These are phyloP conservation scores for Zele albiditarsus DNA, from an alignment of 2,888 invertebrate species.

Conservation along the genomic window DNA sequence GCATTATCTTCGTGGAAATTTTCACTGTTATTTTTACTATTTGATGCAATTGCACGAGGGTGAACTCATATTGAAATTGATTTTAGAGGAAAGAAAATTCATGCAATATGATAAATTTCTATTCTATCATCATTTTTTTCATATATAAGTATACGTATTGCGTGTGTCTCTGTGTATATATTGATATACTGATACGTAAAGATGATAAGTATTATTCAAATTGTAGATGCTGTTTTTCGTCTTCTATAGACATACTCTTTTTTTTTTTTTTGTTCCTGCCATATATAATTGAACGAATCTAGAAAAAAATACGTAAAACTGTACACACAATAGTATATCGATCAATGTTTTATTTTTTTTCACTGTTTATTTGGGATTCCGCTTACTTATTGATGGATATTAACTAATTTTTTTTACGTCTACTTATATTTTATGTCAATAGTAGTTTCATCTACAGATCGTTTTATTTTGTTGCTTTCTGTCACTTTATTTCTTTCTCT, in stretches of 20 bases:
- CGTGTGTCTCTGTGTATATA: slow-evolving; percentile 30
- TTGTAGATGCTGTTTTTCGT: slow-evolving; percentile 42
- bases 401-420: slow-evolving; percentile 27
- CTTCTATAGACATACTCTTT: slow-evolving; percentile 59
- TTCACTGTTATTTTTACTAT: neutral
- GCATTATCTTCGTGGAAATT: neutral
- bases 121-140: slow-evolving; percentile 14
- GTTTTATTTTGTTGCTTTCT: slow-evolving; percentile 12
- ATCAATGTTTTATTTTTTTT: slow-evolving; percentile 20
- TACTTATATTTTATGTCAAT: slow-evolving; percentile 47
- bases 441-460: slow-evolving; percentile 47
- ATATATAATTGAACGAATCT: slow-evolving; percentile 68
- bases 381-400: slow-evolving; percentile 32
- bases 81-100: neutral
- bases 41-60: neutral
- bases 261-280: slow-evolving; percentile 62
- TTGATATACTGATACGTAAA: slow-evolving; percentile 20
- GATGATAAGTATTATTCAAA: slow-evolving; percentile 7
- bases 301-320: slow-evolving; percentile 57
- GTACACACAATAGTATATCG: slow-evolving; percentile 56
- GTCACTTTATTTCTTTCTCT: slow-evolving; percentile 6
- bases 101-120: neutral
- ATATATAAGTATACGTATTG: slow-evolving; percentile 36
- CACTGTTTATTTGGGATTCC: slow-evolving; percentile 25
- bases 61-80: neutral